Evolutionary conservation across 2,113 vertebrate genomes (phyloP).

Genomic region (Electrona antarctica): DNA sequence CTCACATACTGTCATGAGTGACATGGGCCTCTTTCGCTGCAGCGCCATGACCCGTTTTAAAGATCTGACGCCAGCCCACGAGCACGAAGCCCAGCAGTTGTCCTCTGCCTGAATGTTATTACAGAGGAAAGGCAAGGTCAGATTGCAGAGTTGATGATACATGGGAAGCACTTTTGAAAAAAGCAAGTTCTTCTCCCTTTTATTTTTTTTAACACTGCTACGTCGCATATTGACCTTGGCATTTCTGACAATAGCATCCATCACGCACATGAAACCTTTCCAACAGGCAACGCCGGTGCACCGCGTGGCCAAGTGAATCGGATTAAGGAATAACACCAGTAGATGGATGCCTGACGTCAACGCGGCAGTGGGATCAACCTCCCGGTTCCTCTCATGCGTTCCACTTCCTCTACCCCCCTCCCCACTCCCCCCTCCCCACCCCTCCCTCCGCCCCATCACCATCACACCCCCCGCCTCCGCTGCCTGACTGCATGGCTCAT

Average conservation of each 20-base stretch:
- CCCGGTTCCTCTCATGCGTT: slow-evolving; percentile 70
- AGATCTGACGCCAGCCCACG: slow-evolving; percentile 82
- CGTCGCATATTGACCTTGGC: slow-evolving; percentile 94
- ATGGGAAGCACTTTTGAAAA: slow-evolving; percentile 88
- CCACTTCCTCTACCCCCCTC: slow-evolving; percentile 74
- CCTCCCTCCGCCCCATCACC: slow-evolving; percentile 35
- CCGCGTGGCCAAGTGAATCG: slow-evolving; percentile 89
- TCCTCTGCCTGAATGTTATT: slow-evolving; percentile 90
- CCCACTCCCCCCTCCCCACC: slow-evolving; percentile 3
- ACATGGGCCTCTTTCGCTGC: slow-evolving; percentile 71
- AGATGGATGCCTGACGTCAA: slow-evolving; percentile 89
- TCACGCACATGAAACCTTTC: slow-evolving; percentile 91
- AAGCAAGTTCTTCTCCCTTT: slow-evolving; percentile 79
- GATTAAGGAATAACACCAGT: slow-evolving; percentile 88
- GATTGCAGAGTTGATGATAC: slow-evolving; percentile 92
- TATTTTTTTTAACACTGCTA: slow-evolving; percentile 50
- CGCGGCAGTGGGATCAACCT: slow-evolving; percentile 84
- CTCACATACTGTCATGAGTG: slow-evolving; percentile 74
- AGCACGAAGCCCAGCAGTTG: slow-evolving; percentile 88
- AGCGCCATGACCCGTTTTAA: slow-evolving; percentile 84
- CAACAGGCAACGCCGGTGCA: slow-evolving; percentile 84
- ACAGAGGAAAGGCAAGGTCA: slow-evolving; percentile 90
- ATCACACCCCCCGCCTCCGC: slow-evolving; percentile 15
- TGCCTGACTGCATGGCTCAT: slow-evolving; percentile 46
- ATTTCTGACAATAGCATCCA: slow-evolving; percentile 97